Evolutionary conservation across 2,797 vertebrate species (phyloP), one percentile per base, ranked within the genome.

Genomic region (Argentina silus): DNA sequence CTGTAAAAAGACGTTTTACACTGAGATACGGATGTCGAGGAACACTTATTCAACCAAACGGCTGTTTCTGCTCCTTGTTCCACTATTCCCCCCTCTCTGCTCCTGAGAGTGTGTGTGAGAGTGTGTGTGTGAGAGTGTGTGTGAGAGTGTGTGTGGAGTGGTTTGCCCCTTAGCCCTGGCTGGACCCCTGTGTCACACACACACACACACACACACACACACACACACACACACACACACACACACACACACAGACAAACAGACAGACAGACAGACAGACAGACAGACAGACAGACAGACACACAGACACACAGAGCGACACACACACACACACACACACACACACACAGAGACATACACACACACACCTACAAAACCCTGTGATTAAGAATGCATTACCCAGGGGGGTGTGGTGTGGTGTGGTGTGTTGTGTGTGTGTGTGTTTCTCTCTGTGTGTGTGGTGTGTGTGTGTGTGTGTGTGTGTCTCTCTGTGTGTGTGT

Each of bases 331-430:
- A 42, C 59, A 61, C 59, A 36, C 57, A 60, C 23, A 7, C 57
- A 59, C 56, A 59, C 21, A 23, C 12, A 60, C 27, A 36, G 14
- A 14, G 11, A 61, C 6, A 14, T 2, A n/a, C n/a, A n/a, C n/a
- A n/a, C n/a, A n/a, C n/a, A n/a, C n/a, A n/a, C n/a, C n/a, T 42
- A n/a, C 59, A 61, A 23, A 23, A 61, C 7, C 21, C 45, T 48
- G 68, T 76, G 71, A 82, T 80, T 79, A 78, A 69, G 72, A 80
- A 72, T 68, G 73, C 56, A 47, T 73, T 61, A 61, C 78, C 82
- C 23, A 0, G 42, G 60, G 77, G 81, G 79, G 77, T 70, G 72
- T 63, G 50, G 45, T 67, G 55, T n/a, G n/a, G n/a, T n/a, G n/a
- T n/a, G n/a, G n/a, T n/a, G n/a, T n/a, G n/a, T n/a, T n/a, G n/a